Conservation (phyloP, 35 echinoderm and acorn worm genomes). For the Apostichopus californicus region DNA sequence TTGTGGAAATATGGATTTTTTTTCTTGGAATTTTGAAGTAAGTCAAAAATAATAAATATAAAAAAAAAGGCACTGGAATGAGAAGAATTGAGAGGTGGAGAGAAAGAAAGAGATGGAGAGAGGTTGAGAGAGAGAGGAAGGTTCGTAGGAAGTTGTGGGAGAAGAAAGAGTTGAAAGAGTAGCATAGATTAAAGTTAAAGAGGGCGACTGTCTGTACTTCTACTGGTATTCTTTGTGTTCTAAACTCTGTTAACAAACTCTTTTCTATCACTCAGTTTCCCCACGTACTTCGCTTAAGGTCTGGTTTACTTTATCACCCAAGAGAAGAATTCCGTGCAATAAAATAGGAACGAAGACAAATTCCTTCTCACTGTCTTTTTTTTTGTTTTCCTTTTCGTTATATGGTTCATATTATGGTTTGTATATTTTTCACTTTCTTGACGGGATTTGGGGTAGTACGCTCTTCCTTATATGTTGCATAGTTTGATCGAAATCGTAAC, state of each 20-base stretch:
- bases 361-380: neutral
- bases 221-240: slow-evolving; percentile 7
- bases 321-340: slow-evolving; percentile 49
- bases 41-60: neutral
- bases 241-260: no score
- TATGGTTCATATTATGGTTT: no score
- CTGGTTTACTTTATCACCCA: slow-evolving; percentile 18
- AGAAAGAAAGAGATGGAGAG: neutral
- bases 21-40: neutral
- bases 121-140: neutral
- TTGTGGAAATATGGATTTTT: neutral
- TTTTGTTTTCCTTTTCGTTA: neutral
- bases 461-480: no score
- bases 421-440: no score
- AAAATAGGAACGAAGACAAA: slow-evolving; percentile 35
- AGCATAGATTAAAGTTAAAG: neutral
- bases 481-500: no score
- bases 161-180: no score
- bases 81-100: neutral
- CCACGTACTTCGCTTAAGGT: slow-evolving; percentile 10
- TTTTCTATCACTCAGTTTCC: slow-evolving; percentile 11
- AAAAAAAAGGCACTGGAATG: neutral
- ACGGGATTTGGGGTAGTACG: no score
- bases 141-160: neutral
- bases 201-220: neutral